Percentiles rank a stretch among this genome's conserved stretches.
These are phyloP conservation scores for Trichoplusia ni DNA, from an alignment of 1,140 invertebrate genomes.

Conservation along the genomic window DNA sequence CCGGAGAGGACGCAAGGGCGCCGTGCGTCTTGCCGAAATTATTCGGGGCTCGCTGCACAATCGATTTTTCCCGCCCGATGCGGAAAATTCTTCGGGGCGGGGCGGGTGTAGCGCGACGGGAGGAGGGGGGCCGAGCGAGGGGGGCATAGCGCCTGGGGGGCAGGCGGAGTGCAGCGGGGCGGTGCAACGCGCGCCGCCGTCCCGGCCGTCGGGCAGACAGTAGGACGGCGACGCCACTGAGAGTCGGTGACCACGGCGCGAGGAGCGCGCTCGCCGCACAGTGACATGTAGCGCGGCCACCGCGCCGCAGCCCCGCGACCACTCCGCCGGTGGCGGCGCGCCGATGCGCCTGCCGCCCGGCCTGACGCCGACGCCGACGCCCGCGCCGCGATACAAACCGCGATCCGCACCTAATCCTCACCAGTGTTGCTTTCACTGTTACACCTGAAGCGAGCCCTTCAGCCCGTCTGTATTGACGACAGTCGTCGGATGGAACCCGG, in stretches of 20 bases:
- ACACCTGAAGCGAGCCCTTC: conserved; percentile 72
- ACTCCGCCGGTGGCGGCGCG: conserved; percentile 72
- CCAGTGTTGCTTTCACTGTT: conserved; percentile 61
- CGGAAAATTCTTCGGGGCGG: conserved; percentile 77
- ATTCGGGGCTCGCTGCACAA: conserved; percentile 78
- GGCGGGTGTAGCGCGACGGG: conserved; percentile 61
- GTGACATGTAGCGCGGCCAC: conserved; percentile 77
- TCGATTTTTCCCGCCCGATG: conserved; percentile 80
- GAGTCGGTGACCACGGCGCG: conserved; percentile 76
- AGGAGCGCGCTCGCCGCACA: conserved; percentile 72
- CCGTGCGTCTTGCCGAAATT: conserved; percentile 79
- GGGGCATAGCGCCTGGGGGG: conserved; percentile 61
- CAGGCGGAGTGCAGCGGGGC: conserved; percentile 75
- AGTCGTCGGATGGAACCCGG: conserved; percentile 77
- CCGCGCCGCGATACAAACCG: conserved; percentile 44
- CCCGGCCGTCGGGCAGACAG: conserved; percentile 73
- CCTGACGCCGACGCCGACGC: conserved; percentile 50
- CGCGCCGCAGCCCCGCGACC: conserved; percentile 73
- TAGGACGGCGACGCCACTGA: conserved; percentile 78
- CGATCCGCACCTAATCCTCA: conserved; percentile 45
- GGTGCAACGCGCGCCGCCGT: conserved; percentile 75
- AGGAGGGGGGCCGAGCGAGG: conserved; percentile 46
- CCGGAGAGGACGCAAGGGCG: conserved; percentile 70
- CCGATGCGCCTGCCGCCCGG: conserved; percentile 72
- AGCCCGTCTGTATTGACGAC: conserved; percentile 71